phyloP scores from a whole-genome alignment of 1,140 invertebrate species.

The Drosophila lacertosa region DNA sequence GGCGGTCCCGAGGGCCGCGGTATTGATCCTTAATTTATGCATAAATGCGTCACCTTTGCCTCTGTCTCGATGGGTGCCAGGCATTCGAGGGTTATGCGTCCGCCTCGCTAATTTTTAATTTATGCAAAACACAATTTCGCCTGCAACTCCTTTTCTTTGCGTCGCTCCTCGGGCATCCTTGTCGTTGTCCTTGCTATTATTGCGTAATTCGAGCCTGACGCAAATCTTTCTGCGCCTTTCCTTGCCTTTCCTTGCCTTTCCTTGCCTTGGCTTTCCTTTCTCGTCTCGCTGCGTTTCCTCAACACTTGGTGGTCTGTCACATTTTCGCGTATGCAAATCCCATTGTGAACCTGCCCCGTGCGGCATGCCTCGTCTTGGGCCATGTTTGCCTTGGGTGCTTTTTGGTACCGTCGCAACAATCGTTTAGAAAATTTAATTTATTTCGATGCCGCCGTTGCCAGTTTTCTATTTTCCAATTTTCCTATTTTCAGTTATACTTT shows the following conservation, averaged over 20 bases:
- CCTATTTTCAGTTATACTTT: slow-evolving; percentile 63
- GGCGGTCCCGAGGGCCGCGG: slow-evolving; percentile 49
- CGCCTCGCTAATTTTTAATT: slow-evolving; percentile 77
- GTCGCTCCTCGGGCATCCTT: slow-evolving; percentile 25
- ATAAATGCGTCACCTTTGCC: slow-evolving; percentile 79
- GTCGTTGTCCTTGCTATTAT: slow-evolving; percentile 55
- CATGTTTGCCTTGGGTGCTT: slow-evolving; percentile 47
- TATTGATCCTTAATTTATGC: slow-evolving; percentile 83
- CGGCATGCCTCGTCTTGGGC: slow-evolving; percentile 19
- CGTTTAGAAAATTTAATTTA: slow-evolving; percentile 83
- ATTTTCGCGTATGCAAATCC: slow-evolving; percentile 80
- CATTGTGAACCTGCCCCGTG: slow-evolving; percentile 69
- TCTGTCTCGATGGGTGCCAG: slow-evolving; percentile 37
- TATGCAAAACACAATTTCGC: slow-evolving; percentile 73
- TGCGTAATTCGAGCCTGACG: slow-evolving; percentile 73
- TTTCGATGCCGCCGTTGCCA: slow-evolving; percentile 54
- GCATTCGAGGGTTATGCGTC: slow-evolving; percentile 41
- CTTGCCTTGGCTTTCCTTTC: slow-evolving; percentile 24
- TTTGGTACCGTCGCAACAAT: slow-evolving; percentile 55
- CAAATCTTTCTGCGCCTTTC: no score
- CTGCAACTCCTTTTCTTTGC: slow-evolving; percentile 19
- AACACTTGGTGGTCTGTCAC: slow-evolving; percentile 46
- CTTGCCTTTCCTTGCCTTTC: slow-evolving; percentile 32
- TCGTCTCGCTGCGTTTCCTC: slow-evolving; percentile 30
- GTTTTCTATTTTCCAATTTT: slow-evolving; percentile 76